Evolutionary conservation across 2,113 vertebrate genomes (phyloP).

Genomic region (Macquaria ambigua): DNA sequence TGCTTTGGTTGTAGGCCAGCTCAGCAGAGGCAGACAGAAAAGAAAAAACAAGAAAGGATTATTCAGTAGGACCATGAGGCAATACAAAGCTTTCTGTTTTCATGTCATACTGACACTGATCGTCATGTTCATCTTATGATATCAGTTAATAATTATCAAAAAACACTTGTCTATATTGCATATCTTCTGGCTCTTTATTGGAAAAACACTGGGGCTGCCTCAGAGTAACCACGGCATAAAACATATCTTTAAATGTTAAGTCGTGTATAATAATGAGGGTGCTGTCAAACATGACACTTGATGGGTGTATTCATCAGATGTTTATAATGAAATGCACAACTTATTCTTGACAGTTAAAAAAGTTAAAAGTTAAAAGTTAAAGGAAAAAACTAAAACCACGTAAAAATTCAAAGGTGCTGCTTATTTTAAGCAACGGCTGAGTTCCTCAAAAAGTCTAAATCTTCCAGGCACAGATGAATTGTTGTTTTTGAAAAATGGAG

Average conservation of each 20-base stretch:
- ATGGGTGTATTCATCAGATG: not conserved
- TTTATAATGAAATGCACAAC: not conserved
- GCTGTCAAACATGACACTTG: not conserved
- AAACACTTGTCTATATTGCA: not conserved
- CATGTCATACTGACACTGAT: not conserved
- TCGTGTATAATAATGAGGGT: not conserved
- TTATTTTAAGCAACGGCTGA: constrained; percentile 4
- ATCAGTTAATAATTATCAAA: not conserved
- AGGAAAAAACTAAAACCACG: not conserved
- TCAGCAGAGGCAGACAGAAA: not conserved
- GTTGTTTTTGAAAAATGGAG: constrained; percentile 23
- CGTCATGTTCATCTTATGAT: not conserved
- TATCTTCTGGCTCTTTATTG: not conserved
- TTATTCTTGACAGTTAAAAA: constrained; percentile 3
- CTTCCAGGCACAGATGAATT: constrained; percentile 4
- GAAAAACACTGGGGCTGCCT: not conserved
- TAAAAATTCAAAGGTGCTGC: constrained; percentile 2
- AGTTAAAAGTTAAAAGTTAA: not conserved
- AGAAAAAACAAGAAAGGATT: too few relatives aligned
- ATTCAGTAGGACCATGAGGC: not conserved
- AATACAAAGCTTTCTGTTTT: not conserved
- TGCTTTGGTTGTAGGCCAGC: not conserved
- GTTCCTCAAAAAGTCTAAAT: constrained; percentile 6
- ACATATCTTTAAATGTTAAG: not conserved
- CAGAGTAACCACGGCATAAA: not conserved